Conservation (phyloP, 1,140 invertebrate genomes). For the Aleiodes sp. region DNA sequence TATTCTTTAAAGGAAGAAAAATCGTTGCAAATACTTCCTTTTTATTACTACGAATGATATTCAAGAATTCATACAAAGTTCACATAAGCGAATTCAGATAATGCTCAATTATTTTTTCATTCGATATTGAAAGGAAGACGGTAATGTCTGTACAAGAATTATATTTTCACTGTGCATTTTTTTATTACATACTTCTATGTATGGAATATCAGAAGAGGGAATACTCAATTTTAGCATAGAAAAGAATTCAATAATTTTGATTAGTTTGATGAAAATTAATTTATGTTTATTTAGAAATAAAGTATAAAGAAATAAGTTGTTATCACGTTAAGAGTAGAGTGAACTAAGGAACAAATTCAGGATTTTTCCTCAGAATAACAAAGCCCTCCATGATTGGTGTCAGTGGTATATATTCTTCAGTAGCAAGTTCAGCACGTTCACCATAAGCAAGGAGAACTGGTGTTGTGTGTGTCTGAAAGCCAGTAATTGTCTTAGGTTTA, state of each 20-base stretch:
- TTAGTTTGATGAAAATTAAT: background rate
- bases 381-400: slow-evolving; percentile 99
- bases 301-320: background rate
- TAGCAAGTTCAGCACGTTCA: slow-evolving; percentile 97
- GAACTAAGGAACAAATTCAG: slow-evolving; percentile 69
- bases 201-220: too few species aligned
- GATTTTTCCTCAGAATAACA: slow-evolving; percentile 97
- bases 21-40: too few species aligned
- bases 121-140: too few species aligned
- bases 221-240: too few species aligned
- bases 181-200: too few species aligned
- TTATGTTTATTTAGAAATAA: slow-evolving; percentile 15
- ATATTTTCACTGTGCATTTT: too few species aligned
- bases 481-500: slow-evolving; percentile 99
- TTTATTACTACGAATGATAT: too few species aligned
- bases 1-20: too few species aligned
- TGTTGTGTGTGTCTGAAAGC: slow-evolving; percentile 99
- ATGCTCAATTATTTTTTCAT: too few species aligned
- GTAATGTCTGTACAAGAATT: too few species aligned
- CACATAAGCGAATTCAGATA: too few species aligned
- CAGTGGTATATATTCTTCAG: slow-evolving; percentile 95
- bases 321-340: background rate
- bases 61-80: too few species aligned
- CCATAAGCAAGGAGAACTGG: slow-evolving; percentile 96
- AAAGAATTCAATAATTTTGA: background rate